Evolutionary conservation across 2,888 invertebrate genomes (phyloP), one percentile per base, ranked within the genome.

Genomic region (Lymantria monacha): DNA sequence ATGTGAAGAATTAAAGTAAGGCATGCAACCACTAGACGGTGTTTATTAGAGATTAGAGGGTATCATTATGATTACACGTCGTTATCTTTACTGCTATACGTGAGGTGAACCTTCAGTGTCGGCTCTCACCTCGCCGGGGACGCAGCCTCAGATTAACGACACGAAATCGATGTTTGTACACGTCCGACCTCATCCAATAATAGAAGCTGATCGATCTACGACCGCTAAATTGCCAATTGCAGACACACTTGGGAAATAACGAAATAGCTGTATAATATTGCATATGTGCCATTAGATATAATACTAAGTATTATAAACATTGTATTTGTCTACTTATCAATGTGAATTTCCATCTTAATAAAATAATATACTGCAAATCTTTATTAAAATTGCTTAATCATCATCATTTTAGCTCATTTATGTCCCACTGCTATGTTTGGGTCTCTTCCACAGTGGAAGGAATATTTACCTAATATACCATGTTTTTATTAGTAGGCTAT

Each of bases 141-240:
- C 80, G 72, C 74, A 73, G 73, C 74, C 77, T 69, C 74, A 80
- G 81, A 86, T 85, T 87, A 90, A 88, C 87, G 85, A 87, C 85
- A 80, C 84, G 81, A 88, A 87, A 87, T 87, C 84, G 87, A 84
- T 91, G 90, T 90, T 90, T 91, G 87, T 85, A 89, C 91, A 90
- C 90, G 90, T 89, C 85, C 88, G 83, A 88, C 87, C 88, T 85
- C 89, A 83, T 76, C 86, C 83, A 82, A 87, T 90, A 91, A 89
- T 88, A 81, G 81, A 80, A 83, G 81, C 81, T 86, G 90, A 88
- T 87, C 87, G 83, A 86, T 83, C 85, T 83, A 74, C 76, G 79
- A 77, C 69, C 82, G 79, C 84, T 85, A 85, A 89, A 89, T 89
- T 89, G 82, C 87, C 77, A 81, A 82, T 76, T 68, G 69, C 73